Percentiles rank a stretch among this genome's conserved stretches.
Conservation (phyloP, 2,888 invertebrate species). For the Campaea margaritaria region DNA sequence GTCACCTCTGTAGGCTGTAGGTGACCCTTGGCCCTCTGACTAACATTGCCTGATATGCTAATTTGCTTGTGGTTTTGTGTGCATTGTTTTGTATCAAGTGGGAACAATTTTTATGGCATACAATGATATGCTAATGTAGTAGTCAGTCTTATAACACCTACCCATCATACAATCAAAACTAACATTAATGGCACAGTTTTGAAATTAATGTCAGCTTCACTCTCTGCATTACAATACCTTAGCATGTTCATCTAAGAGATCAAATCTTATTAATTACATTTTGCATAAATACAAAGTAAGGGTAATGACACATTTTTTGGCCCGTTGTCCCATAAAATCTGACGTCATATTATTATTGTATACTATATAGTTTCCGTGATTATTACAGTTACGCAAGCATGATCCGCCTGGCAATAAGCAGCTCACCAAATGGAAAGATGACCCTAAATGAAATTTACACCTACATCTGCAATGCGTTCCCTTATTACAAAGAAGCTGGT, state of each 20-base stretch:
- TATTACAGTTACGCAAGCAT: slow-evolving; percentile 88
- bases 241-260: too few relatives aligned
- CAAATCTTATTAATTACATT: too few relatives aligned
- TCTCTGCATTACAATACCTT: too few relatives aligned
- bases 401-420: slow-evolving; percentile 89
- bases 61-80: slow-evolving; percentile 34
- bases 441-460: slow-evolving; percentile 90
- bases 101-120: slow-evolving; percentile 6
- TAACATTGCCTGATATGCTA: slow-evolving; percentile 38
- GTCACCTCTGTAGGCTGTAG: slow-evolving; percentile 42
- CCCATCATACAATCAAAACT: too few relatives aligned
- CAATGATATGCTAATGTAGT: slow-evolving; percentile 8
- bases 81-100: slow-evolving; percentile 22
- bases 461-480: slow-evolving; percentile 89
- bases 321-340: too few relatives aligned
- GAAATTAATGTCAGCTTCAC: too few relatives aligned
- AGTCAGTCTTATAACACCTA: not conserved
- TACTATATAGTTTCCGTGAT: too few relatives aligned
- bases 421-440: slow-evolving; percentile 88
- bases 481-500: slow-evolving; percentile 89
- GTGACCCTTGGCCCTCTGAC: slow-evolving; percentile 49
- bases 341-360: too few relatives aligned
- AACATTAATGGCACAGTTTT: not conserved
- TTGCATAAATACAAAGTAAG: too few relatives aligned
- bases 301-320: too few relatives aligned